phyloP scores from a whole-genome alignment of 2,888 invertebrate genomes.

The Pollenia angustigena region DNA sequence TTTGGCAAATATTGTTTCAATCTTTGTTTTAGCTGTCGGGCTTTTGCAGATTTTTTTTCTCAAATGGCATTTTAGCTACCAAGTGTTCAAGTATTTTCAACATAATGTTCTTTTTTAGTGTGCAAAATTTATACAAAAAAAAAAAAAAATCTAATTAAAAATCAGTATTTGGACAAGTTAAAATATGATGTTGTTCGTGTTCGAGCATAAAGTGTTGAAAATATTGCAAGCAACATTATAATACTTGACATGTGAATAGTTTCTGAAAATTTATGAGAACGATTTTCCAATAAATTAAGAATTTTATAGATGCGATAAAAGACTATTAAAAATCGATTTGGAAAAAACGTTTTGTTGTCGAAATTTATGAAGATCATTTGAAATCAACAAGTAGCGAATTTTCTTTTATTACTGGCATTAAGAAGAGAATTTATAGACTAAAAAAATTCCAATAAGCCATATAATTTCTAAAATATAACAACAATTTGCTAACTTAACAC shows the following conservation, averaged over 20 bases:
- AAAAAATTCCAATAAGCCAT: neutral
- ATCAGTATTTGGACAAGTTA: slow-evolving; percentile 40
- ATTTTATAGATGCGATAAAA: slow-evolving; percentile 13
- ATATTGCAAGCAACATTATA: slow-evolving; percentile 52
- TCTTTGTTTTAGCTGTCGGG: slow-evolving; percentile 3
- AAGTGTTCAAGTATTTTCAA: slow-evolving; percentile 12
- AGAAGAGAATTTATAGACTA: neutral
- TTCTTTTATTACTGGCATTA: neutral
- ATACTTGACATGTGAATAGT: slow-evolving; percentile 57
- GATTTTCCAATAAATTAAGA: slow-evolving; percentile 30
- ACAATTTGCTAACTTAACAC: no score
- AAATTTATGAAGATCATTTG: neutral
- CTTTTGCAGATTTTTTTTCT: neutral
- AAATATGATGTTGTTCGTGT: slow-evolving; percentile 42
- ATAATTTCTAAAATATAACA: no score
- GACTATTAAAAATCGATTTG: neutral
- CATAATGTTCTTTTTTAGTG: slow-evolving; percentile 12
- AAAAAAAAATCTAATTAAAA: slow-evolving; percentile 50
- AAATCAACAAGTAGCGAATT: slow-evolving; percentile 8
- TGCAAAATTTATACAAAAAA: neutral
- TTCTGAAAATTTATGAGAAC: slow-evolving; percentile 51
- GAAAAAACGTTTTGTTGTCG: slow-evolving; percentile 6
- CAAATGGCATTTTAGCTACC: slow-evolving; percentile 22
- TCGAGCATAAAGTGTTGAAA: slow-evolving; percentile 59
- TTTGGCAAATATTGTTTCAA: slow-evolving; percentile 31